Evolutionary conservation across 2,797 vertebrate genomes (phyloP).

Genomic region (Manis pentadactyla): DNA sequence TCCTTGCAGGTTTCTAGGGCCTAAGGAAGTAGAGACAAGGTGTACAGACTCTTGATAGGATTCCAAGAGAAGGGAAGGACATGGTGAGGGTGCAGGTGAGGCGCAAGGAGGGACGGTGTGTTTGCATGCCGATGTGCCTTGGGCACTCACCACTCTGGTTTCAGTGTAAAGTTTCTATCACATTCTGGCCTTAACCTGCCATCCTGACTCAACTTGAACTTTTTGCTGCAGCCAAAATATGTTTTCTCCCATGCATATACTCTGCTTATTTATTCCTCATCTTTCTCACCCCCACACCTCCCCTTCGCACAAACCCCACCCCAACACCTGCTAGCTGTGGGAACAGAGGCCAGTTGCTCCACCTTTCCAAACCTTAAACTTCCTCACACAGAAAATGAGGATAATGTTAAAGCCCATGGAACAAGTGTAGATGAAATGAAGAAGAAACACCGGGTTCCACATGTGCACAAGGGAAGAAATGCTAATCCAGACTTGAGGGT

Average conservation of each 20-base stretch:
- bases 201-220: not conserved
- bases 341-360: not conserved
- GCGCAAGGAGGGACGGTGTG: too few species aligned
- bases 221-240: not conserved
- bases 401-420: too few species aligned
- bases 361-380: not conserved
- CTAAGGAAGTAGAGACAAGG: too few species aligned
- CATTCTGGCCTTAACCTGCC: not conserved
- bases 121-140: accelerated
- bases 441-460: not conserved
- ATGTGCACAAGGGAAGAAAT: not conserved
- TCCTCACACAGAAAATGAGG: not conserved
- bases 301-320: accelerated
- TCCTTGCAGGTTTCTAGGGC: not conserved
- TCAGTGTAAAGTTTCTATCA: not conserved
- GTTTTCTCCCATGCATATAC: not conserved
- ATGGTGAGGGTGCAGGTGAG: accelerated
- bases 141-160: not conserved
- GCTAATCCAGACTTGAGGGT: not conserved
- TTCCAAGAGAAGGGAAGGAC: not conserved
- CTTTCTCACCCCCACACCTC: not conserved
- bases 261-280: not conserved
- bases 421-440: not conserved
- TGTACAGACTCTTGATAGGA: not conserved
- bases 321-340: not conserved